Evolutionary conservation across 1,140 invertebrate genomes (phyloP).

Genomic region (Trachelipus rathkii): DNA sequence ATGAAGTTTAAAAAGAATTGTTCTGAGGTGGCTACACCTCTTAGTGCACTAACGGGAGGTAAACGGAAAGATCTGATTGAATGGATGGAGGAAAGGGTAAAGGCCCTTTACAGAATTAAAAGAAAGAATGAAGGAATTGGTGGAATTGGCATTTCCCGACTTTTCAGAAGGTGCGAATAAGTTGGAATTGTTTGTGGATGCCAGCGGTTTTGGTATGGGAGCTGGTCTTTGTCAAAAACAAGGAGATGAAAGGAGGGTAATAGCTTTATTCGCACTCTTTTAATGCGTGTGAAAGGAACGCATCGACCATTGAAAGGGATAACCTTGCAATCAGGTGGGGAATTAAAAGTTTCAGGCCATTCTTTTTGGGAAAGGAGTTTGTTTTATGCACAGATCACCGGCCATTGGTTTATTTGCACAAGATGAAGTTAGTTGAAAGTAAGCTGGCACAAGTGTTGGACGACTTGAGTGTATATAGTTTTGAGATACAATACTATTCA

Average conservation of each 20-base stretch:
- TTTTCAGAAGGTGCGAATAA: neutral
- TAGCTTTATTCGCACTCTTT: neutral
- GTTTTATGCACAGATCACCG: slow-evolving; percentile 16
- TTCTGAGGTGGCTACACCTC: neutral
- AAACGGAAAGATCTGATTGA: neutral
- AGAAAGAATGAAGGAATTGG: neutral
- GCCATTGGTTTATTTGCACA: slow-evolving; percentile 18
- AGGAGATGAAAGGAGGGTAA: neutral
- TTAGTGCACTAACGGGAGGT: neutral
- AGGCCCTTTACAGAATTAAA: neutral
- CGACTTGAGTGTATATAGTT: neutral
- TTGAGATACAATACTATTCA: neutral
- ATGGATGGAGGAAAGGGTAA: neutral
- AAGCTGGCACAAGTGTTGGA: neutral
- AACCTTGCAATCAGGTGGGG: neutral
- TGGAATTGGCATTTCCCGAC: neutral
- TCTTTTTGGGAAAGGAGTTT: neutral
- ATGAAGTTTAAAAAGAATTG: neutral
- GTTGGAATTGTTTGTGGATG: neutral
- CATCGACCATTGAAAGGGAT: slow-evolving; percentile 14
- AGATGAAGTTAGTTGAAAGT: neutral
- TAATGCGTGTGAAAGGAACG: neutral
- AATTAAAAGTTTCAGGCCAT: slow-evolving; percentile 11
- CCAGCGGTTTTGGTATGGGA: neutral
- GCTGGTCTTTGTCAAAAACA: neutral